phyloP scores from a whole-genome alignment of 2,113 vertebrate species.

The Psettodes erumei region DNA sequence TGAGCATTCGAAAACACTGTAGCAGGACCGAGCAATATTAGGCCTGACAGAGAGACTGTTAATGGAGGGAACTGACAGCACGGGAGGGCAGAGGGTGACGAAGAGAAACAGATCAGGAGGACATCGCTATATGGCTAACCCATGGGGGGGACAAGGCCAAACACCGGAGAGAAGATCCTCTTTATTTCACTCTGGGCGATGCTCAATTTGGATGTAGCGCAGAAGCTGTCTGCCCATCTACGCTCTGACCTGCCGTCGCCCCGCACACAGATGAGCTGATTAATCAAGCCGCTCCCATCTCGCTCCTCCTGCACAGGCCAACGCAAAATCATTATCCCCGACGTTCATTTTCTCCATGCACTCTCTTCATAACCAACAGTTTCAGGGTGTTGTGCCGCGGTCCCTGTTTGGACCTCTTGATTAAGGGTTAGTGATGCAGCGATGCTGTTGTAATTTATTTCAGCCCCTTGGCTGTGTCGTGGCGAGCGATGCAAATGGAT shows the following conservation, averaged over 20 bases:
- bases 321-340: background rate
- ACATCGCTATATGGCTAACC: background rate
- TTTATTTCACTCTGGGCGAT: too few species aligned
- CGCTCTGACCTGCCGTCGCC: slow-evolving; percentile 15
- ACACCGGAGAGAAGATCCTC: background rate
- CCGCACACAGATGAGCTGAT: slow-evolving; percentile 57
- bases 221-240: background rate
- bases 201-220: background rate
- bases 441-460: slow-evolving; percentile 63
- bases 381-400: slow-evolving; percentile 22
- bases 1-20: too few species aligned
- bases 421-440: slow-evolving; percentile 57
- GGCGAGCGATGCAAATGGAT: slow-evolving; percentile 46
- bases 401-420: slow-evolving; percentile 51
- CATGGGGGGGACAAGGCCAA: background rate
- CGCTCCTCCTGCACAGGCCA: slow-evolving; percentile 1
- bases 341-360: slow-evolving; percentile 22
- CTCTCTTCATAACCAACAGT: slow-evolving; percentile 13
- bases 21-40: background rate
- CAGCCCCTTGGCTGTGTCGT: slow-evolving; percentile 40
- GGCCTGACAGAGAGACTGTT: background rate
- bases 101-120: background rate
- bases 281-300: slow-evolving; percentile 35
- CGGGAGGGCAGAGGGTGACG: background rate
- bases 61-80: background rate